Base-by-base conservation (phyloP, 92 coral and sea anemone genomes). In the Zoanthus sociatus region DNA sequence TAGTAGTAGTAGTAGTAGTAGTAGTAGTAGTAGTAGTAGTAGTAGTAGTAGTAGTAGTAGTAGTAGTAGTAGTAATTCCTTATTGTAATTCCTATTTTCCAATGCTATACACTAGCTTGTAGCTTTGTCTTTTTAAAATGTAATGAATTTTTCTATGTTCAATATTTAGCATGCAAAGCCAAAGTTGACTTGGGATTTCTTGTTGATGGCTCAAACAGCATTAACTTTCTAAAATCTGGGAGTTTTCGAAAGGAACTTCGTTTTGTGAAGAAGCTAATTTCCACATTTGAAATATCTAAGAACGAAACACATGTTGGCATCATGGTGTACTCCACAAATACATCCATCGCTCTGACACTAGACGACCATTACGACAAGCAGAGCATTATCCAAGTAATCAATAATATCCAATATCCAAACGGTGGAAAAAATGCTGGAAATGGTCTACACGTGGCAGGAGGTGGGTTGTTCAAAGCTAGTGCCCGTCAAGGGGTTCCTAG, bases 351-450 rank as follows among this genome's bases (percentile, higher is more conserved):
- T 6, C 44, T 81, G 74, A 33, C 74, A 13, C 30, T 81, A 17
- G 85, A 81, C 45, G 85, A 81, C 30, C 85, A 81, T 81, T 81
- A 81, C 85, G 85, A 81, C 44, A 81, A 48, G 63, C 76, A 20
- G 21, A 81, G 85, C 21, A 66, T 81, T 44, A 30, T 67, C 1
- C 73, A 26, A 50, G 75, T 17, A 48, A 81, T 81, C 20, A 74
- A 81, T 71, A 45, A 81, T 11, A 45, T 66, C 20, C 85, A 64
- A 26, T 81, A 81, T 17, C 76, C 85, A 3, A 81, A 81, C 8
- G 85, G 85, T 16, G 85, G 85, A 16, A 81, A 81, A 68, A 81
- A 81, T 18, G 85, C 85, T 1, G 85, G 85, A 15, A 6, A 31
- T 16, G 85, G 74, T 21, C 85, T 81, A n/a, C 32, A 12, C 7